phyloP scores from a whole-genome alignment of 2,113 vertebrate genomes.

The Petrocephalus microphthalmus region DNA sequence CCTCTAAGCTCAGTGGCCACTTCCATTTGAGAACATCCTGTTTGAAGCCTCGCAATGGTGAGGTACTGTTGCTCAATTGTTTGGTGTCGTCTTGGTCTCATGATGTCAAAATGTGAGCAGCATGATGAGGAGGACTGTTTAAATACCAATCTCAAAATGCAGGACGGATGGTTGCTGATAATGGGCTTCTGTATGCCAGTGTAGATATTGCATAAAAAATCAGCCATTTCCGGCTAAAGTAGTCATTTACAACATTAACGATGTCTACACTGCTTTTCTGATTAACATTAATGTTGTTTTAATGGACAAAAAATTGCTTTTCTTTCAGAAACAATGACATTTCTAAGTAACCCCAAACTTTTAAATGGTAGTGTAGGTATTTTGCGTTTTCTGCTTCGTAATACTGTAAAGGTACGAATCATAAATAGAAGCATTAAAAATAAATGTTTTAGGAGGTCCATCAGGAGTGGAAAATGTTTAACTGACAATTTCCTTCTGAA shows the following conservation, averaged over 20 bases:
- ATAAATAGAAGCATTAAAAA: neutral
- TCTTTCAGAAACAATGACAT: neutral
- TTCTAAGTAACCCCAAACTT: neutral
- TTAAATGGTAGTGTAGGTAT: neutral
- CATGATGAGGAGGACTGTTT: no score
- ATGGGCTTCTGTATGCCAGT: neutral
- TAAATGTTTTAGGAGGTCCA: neutral
- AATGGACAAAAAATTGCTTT: neutral
- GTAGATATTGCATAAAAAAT: neutral
- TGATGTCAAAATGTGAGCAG: no score
- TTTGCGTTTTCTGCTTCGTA: neutral
- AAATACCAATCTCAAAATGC: no score
- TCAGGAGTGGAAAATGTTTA: neutral
- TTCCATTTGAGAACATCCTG: no score
- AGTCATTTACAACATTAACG: neutral
- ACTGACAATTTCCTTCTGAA: constrained; percentile 8
- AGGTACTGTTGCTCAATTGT: no score
- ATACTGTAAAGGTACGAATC: neutral
- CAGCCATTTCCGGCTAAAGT: neutral
- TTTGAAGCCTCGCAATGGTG: no score
- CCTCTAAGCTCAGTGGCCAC: no score
- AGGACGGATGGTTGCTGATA: neutral
- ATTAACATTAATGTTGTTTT: neutral
- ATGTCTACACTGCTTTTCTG: neutral
- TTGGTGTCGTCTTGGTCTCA: no score